These are phyloP conservation scores for Ornithoptera priamus DNA, from an alignment of 2,888 invertebrate genomes.

Conservation along the genomic window DNA sequence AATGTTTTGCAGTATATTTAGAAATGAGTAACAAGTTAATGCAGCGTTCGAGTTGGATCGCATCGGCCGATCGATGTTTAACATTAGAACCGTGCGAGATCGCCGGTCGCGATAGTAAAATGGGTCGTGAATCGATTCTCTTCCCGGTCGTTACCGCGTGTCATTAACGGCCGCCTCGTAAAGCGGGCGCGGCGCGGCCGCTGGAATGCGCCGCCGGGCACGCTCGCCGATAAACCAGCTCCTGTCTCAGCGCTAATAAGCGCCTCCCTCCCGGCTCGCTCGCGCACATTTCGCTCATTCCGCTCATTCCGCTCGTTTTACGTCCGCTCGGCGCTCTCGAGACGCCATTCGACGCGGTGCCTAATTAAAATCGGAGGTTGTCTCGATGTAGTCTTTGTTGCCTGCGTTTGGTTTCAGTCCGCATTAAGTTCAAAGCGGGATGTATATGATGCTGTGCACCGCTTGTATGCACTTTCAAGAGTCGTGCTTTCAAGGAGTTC, in stretches of 20 bases:
- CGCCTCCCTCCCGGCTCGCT: conserved; percentile 44
- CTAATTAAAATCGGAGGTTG: conserved; percentile 59
- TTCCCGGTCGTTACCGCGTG: conserved; percentile 69
- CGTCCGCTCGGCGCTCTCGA: conserved; percentile 39
- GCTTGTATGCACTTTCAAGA: conserved; percentile 21
- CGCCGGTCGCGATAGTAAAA: conserved; percentile 56
- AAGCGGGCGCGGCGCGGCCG: conserved; percentile 59
- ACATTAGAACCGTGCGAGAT: conserved; percentile 33
- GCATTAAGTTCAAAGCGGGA: conserved; percentile 27
- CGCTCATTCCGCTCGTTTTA: conserved; percentile 46
- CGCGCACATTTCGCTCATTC: conserved; percentile 31
- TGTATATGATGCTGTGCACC: conserved; percentile 14
- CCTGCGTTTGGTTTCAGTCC: conserved; percentile 26
- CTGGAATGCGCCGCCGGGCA: conserved; percentile 68
- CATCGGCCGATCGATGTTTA: conserved; percentile 28
- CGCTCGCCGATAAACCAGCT: conserved; percentile 55
- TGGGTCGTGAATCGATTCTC: conserved; percentile 69
- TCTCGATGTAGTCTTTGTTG: conserved; percentile 41
- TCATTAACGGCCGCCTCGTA: conserved; percentile 67
- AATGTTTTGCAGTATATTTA: no score
- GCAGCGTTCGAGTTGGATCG: background rate
- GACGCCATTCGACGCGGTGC: conserved; percentile 51
- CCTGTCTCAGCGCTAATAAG: conserved; percentile 50
- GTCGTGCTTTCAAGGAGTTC: conserved; percentile 9
- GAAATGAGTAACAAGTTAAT: no score